Evolutionary conservation across 1,140 invertebrate genomes (phyloP), one percentile per base, ranked within the genome.

Genomic region (Acarapis woodi): DNA sequence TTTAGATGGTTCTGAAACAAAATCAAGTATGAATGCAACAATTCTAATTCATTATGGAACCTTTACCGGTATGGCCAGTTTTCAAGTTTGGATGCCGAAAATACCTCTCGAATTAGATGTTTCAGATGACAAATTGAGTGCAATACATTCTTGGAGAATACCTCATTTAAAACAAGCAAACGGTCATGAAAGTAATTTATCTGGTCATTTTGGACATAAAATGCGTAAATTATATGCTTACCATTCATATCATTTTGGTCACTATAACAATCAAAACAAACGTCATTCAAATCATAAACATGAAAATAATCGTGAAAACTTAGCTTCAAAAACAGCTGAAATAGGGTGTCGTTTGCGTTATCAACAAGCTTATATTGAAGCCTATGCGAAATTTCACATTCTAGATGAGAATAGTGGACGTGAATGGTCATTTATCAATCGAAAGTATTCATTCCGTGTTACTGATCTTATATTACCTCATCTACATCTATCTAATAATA

Each of bases 81-180:
- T 94, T 52, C 77, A 73, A 6, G 82, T 94, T 0, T 96, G 87
- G 87, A 85, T 88, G 68, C 85, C 87, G 0, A 80, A 88, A 52
- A 71, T 87, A 47, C 78, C 80, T 0, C 57, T 94, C 28, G 79
- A 85, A 49, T 69, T 94, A 14, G 68, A 73, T 40, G 69, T 93
- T 1, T 67, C 70, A 2, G 85, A 96, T 56, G 67, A 70, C 32
- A 67, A 77, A 41, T 63, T 96, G 8, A 87, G 77, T 31, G 79
- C 87, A 55, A 71, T 94, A 40, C 82, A 83, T 58, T 68, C 68
- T 16, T 70, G 67, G 67, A 73, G 73, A 53, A 71, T 83, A 23
- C 71, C 75, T n/a, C 71, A 75, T 14, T 25, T 43, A 8, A 18
- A 20, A 22, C 14, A 12, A 4, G 32, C 26, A 19, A 22, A 22